Conservation (phyloP, 1,140 invertebrate species). For the Rhizoglyphus robini region DNA sequence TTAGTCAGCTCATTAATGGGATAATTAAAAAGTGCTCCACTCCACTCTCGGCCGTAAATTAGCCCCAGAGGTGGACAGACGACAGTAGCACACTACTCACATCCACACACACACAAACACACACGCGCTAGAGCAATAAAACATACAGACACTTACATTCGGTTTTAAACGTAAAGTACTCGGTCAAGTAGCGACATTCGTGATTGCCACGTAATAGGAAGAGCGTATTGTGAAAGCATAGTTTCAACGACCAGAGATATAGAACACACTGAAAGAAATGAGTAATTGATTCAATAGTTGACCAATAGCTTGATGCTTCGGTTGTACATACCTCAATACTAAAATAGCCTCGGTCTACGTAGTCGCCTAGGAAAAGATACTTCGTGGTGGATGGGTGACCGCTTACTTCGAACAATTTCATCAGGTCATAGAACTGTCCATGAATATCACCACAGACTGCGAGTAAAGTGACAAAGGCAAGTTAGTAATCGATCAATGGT, state of each 20-base stretch:
- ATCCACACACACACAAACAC: too few relatives aligned
- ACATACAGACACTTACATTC: conserved; percentile 99
- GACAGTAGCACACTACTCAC: too few relatives aligned
- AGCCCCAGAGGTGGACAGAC: too few relatives aligned
- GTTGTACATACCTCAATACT: conserved; percentile 97
- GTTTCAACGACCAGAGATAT: conserved; percentile 98
- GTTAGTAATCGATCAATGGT: not conserved
- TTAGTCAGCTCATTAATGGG: too few relatives aligned
- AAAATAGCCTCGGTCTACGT: conserved; percentile 99
- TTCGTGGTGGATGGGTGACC: conserved; percentile 93
- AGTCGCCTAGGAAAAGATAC: conserved; percentile 99
- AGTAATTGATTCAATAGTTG: not conserved
- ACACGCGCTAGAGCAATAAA: too few relatives aligned
- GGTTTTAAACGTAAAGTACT: conserved; percentile 99
- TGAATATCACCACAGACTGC: conserved; percentile 98
- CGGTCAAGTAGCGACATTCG: conserved; percentile 99
- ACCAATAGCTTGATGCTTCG: too few relatives aligned
- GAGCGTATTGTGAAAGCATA: conserved; percentile 94
- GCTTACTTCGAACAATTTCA: conserved; percentile 99
- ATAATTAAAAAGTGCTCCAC: too few relatives aligned
- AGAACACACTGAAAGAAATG: conserved; percentile 74
- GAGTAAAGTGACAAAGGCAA: too few relatives aligned
- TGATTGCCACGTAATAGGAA: conserved; percentile 98
- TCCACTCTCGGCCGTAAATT: too few relatives aligned
- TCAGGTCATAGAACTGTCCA: conserved; percentile 99